Conservation (phyloP, 2,113 vertebrate genomes). For the Orthonyx spaldingii region DNA sequence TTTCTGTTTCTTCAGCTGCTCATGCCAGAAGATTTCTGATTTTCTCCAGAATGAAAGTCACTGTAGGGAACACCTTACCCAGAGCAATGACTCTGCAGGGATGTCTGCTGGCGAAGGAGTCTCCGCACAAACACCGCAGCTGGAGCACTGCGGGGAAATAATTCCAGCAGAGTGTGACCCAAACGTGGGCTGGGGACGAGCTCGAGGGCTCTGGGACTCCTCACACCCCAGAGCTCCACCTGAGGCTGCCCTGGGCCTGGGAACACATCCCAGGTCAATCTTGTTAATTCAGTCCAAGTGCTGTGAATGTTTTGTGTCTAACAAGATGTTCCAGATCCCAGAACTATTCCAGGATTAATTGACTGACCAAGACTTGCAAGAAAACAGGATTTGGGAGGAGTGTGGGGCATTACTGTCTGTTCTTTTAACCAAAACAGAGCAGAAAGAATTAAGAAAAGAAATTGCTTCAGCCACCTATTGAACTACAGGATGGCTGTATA, state of each 20-base stretch:
- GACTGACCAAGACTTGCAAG: background rate
- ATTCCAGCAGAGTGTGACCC: background rate
- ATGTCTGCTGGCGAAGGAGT: background rate
- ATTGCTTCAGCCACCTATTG: background rate
- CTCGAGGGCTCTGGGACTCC: background rate
- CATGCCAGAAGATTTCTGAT: background rate
- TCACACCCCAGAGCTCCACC: background rate
- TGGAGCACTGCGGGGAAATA: fast-evolving
- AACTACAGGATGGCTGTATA: background rate
- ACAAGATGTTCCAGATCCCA: background rate
- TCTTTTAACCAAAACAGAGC: background rate
- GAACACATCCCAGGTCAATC: background rate
- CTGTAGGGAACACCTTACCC: background rate
- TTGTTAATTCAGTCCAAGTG: background rate
- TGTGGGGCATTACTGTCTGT: background rate
- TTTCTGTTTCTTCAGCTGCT: background rate
- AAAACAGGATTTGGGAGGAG: background rate
- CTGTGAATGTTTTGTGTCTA: background rate
- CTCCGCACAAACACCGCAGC: background rate
- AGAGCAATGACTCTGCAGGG: background rate
- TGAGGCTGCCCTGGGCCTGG: background rate
- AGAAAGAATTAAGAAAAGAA: background rate
- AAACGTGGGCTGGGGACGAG: fast-evolving
- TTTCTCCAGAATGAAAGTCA: background rate
- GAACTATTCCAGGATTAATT: background rate